These are phyloP conservation scores for Geophilus truncorum DNA, from an alignment of 2,888 invertebrate genomes.

Conservation along the genomic window DNA sequence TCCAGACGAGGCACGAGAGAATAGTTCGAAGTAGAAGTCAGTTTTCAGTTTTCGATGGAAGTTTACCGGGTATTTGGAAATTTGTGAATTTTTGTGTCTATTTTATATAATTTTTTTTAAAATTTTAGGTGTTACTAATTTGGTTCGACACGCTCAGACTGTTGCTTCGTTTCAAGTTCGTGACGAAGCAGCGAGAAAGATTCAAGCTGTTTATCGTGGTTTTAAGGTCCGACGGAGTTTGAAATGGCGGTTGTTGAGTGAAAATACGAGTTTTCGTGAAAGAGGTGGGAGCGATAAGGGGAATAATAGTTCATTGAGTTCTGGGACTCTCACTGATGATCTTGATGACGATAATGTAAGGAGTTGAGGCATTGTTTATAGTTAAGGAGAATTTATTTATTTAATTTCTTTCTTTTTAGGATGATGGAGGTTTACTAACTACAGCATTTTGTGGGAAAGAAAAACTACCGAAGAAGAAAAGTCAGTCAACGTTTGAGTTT, in stretches of 20 bases:
- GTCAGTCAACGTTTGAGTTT: no score
- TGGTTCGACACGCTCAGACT: constrained; percentile 17
- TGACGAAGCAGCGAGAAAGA: constrained; percentile 7
- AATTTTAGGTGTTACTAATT: not conserved
- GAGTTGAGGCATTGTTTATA: not conserved
- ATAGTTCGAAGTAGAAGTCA: constrained; percentile 2
- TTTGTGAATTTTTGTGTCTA: no score
- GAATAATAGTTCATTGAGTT: not conserved
- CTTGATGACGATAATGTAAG: not conserved
- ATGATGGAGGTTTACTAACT: not conserved
- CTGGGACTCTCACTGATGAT: constrained; percentile 8
- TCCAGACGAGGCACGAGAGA: not conserved
- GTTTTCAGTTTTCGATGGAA: constrained; percentile 30
- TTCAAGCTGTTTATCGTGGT: constrained; percentile 20
- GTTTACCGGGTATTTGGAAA: constrained; percentile 29
- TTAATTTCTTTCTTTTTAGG: not conserved
- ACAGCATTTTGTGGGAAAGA: not conserved
- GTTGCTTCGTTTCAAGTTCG: not conserved
- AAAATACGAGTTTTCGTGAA: no score
- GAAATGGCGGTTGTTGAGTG: not conserved
- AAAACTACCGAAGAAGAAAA: not conserved
- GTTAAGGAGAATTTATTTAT: not conserved
- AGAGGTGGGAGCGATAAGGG: not conserved
- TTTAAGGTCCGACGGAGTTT: not conserved
- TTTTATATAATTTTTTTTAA: not conserved